A percentile compares a stretch with the other conserved stretches of the same genome.
Evolutionary conservation across 2,797 vertebrate species (phyloP).

Genomic region (Coccyzus lansbergi): DNA sequence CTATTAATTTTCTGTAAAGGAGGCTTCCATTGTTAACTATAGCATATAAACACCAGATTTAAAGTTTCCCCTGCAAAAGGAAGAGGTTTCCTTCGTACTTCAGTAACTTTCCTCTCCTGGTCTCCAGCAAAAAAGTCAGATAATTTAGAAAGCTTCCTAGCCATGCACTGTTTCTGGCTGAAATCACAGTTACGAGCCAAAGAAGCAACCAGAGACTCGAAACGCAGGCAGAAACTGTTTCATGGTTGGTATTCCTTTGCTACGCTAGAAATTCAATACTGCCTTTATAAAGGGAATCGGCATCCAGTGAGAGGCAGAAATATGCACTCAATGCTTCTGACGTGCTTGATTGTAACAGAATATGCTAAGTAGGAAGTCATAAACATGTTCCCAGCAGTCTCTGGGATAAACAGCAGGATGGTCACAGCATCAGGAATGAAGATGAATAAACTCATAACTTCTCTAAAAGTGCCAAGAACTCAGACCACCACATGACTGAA

Average conservation of each 20-base stretch:
- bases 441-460: not conserved
- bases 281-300: not conserved
- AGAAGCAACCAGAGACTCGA: not conserved
- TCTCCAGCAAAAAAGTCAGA: not conserved
- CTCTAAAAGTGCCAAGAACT: not conserved
- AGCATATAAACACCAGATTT: conserved; percentile 27
- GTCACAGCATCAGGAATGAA: not conserved
- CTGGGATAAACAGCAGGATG: not conserved
- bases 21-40: not conserved
- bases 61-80: not conserved
- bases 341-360: not conserved
- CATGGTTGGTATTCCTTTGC: not conserved
- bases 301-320: not conserved
- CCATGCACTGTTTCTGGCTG: not conserved
- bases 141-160: not conserved
- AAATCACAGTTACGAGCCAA: not conserved
- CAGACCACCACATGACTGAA: not conserved
- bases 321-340: not conserved
- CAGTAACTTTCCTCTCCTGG: conserved; percentile 1
- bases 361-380: not conserved
- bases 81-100: not conserved
- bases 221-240: not conserved
- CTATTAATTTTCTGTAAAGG: not conserved
- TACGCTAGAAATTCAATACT: not conserved
- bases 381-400: not conserved